These are phyloP conservation scores for Heterocephalus glaber DNA, from an alignment of 2,113 vertebrate species.

Conservation along the genomic window DNA sequence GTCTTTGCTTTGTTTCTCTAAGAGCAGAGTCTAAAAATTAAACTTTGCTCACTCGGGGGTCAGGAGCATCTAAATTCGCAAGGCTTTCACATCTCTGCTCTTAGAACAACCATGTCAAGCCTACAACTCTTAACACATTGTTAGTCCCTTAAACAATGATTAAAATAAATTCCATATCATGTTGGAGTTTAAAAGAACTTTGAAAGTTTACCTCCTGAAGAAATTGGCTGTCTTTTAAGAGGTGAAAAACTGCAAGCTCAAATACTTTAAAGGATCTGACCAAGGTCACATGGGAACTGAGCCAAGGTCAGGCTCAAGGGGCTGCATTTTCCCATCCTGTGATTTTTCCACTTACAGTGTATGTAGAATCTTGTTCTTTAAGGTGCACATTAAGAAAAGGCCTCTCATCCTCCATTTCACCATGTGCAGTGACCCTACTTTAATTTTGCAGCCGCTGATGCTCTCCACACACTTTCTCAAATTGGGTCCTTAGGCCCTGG, in stretches of 20 bases:
- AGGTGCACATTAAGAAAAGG: background rate
- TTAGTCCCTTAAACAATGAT: background rate
- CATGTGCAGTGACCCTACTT: background rate
- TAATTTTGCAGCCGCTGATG: background rate
- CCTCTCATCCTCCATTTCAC: background rate
- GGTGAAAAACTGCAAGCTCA: background rate
- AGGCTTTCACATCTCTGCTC: background rate
- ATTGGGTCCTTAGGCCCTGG: background rate
- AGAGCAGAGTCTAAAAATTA: background rate
- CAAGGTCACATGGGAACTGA: background rate
- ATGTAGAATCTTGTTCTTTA: background rate
- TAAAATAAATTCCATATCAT: background rate
- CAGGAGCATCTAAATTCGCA: background rate
- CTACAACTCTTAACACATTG: background rate
- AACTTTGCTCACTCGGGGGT: background rate
- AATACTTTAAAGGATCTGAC: background rate
- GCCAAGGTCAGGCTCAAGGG: background rate
- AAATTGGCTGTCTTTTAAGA: background rate
- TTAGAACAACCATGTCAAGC: background rate
- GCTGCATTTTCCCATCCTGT: background rate
- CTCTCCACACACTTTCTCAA: background rate
- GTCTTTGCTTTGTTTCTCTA: background rate
- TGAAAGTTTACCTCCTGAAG: background rate
- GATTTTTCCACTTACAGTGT: background rate
- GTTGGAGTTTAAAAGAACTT: background rate